phyloP scores from a whole-genome alignment of 2,888 invertebrate species.

The Hololepta plana region DNA sequence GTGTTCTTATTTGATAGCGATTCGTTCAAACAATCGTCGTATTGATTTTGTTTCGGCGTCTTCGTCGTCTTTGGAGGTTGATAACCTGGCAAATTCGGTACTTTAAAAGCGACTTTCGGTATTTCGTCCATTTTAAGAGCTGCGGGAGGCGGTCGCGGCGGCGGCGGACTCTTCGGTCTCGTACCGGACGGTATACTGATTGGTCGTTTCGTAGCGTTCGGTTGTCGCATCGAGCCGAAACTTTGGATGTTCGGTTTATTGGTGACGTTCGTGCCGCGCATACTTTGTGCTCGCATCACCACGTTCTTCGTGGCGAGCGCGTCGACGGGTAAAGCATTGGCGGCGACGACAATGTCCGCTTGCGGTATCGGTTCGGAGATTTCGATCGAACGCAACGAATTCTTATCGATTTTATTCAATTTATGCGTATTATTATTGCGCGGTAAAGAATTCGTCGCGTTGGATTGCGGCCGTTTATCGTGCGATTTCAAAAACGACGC shows the following conservation, averaged over 20 bases:
- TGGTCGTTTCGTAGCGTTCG: conserved; percentile 46
- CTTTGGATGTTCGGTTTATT: conserved; percentile 45
- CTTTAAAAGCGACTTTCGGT: conserved; percentile 14
- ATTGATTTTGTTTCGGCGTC: conserved; percentile 33
- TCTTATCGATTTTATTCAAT: conserved; percentile 41
- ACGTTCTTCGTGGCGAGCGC: conserved; percentile 37
- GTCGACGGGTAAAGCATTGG: conserved; percentile 40
- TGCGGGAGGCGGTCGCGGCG: conserved; percentile 44
- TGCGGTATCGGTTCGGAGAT: conserved; percentile 73
- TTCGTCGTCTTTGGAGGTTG: conserved; percentile 30
- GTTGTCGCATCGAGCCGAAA: conserved; percentile 70
- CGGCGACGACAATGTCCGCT: conserved; percentile 40
- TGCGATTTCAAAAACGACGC: conserved; percentile 57
- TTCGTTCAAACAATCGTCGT: conserved; percentile 65
- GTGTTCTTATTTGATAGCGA: conserved; percentile 39
- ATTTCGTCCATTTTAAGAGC: conserved; percentile 17
- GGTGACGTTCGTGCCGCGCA: conserved; percentile 40
- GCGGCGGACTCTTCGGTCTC: conserved; percentile 60
- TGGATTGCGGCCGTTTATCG: conserved; percentile 26
- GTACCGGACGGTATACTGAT: conserved; percentile 46
- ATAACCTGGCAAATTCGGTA: conserved; percentile 35
- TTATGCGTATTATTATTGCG: conserved; percentile 42
- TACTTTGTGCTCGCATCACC: conserved; percentile 65
- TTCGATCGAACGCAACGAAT: conserved; percentile 52
- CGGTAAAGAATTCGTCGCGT: conserved; percentile 37